Conservation (phyloP, 2,888 invertebrate genomes). For the Hirtodrosophila cameraria region DNA sequence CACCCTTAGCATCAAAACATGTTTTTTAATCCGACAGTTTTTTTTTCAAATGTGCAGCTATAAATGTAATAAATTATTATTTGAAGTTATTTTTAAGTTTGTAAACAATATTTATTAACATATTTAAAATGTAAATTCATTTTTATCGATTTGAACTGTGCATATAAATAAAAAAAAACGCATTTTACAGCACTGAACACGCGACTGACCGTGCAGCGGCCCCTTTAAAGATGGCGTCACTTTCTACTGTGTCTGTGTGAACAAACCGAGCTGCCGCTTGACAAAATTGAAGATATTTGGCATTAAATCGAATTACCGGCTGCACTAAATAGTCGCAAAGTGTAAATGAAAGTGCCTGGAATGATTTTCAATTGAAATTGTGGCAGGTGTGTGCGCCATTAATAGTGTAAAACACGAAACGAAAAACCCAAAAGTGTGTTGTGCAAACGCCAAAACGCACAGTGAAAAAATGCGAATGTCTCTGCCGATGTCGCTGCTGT, state of each 20-base stretch:
- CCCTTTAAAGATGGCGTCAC: slow-evolving; percentile 77
- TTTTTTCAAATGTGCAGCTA: too few relatives aligned
- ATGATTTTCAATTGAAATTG: slow-evolving; percentile 63
- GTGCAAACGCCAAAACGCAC: slow-evolving; percentile 58
- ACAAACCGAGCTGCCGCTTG: slow-evolving; percentile 67
- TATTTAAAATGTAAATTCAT: neutral
- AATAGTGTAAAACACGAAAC: slow-evolving; percentile 49
- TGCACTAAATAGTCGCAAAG: slow-evolving; percentile 65
- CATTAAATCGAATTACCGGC: slow-evolving; percentile 62
- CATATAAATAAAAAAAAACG: neutral
- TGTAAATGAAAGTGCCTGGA: slow-evolving; percentile 56
- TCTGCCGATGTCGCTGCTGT: slow-evolving; percentile 50
- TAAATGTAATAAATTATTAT: too few relatives aligned
- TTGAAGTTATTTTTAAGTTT: too few relatives aligned
- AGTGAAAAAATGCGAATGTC: slow-evolving; percentile 78
- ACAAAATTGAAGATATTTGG: slow-evolving; percentile 66
- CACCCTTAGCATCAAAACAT: too few relatives aligned
- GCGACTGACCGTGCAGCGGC: slow-evolving; percentile 50
- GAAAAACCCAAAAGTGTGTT: slow-evolving; percentile 59
- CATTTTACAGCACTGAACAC: slow-evolving; percentile 43
- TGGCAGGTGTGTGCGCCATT: slow-evolving; percentile 57
- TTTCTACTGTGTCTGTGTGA: slow-evolving; percentile 71
- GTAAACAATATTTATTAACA: neutral
- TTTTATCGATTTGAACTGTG: neutral
- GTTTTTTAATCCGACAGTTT: too few relatives aligned